A percentile compares a stretch with the other conserved stretches of the same genome.
phyloP scores from a whole-genome alignment of 2,888 invertebrate genomes.

The Melieria picta region DNA sequence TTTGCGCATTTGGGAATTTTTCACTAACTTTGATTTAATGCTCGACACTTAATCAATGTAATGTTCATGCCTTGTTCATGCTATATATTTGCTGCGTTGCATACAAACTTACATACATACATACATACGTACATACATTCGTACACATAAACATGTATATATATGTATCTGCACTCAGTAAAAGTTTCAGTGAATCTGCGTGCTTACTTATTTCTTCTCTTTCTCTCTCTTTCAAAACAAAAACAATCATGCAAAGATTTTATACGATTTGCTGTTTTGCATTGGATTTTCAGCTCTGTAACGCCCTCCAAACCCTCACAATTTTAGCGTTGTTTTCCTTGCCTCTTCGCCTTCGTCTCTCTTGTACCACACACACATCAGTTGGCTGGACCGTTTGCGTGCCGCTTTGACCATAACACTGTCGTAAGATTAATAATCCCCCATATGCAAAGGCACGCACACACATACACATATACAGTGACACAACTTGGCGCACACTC shows the following conservation, averaged over 20 bases:
- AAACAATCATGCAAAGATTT: too few species aligned
- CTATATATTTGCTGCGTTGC: neutral
- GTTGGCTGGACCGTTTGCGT: too few species aligned
- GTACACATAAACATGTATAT: neutral
- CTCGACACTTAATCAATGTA: conserved; percentile 46
- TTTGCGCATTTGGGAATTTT: conserved; percentile 33
- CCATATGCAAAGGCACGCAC: neutral
- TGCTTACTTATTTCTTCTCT: too few species aligned
- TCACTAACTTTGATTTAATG: conserved; percentile 47
- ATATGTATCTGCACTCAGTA: neutral
- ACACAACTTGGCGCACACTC: too few species aligned
- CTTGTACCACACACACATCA: too few species aligned
- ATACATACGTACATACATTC: neutral
- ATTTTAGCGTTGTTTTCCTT: too few species aligned
- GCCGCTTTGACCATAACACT: neutral
- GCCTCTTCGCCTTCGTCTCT: too few species aligned
- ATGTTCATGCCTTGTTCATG: conserved; percentile 19
- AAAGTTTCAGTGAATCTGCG: too few species aligned
- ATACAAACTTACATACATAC: neutral
- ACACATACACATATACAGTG: neutral
- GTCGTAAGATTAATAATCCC: neutral
- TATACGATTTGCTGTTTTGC: neutral
- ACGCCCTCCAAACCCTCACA: neutral
- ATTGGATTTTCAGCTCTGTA: conserved; percentile 5
- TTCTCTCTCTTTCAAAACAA: too few species aligned